Conservation (phyloP, 2,113 vertebrate genomes). For the Peromyscus maniculatus region DNA sequence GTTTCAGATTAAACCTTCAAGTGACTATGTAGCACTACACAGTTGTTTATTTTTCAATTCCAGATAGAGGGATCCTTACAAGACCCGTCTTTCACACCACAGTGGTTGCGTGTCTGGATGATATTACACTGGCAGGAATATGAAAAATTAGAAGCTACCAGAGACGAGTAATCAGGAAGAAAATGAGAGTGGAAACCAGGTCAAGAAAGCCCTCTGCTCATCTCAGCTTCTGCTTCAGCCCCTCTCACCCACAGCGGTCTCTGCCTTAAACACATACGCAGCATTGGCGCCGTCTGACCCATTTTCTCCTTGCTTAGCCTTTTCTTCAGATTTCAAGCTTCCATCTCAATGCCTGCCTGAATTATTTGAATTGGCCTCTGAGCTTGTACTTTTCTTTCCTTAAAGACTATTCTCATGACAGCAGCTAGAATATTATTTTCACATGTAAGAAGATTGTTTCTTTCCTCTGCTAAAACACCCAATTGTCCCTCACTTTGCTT, state of each 20-base stretch:
- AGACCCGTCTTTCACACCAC: neutral
- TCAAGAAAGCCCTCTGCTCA: neutral
- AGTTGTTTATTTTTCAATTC: neutral
- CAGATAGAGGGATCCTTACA: neutral
- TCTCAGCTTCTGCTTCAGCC: neutral
- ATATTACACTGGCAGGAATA: neutral
- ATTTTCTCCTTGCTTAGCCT: neutral
- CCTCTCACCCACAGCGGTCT: neutral
- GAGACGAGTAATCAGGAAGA: neutral
- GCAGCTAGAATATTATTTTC: neutral
- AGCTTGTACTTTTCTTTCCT: neutral
- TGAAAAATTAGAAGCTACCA: constrained; percentile 27
- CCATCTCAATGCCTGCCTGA: neutral
- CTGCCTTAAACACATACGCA: neutral
- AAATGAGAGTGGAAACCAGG: neutral
- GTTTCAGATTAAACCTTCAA: neutral
- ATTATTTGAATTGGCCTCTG: neutral
- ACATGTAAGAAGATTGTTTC: neutral
- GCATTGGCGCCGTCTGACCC: neutral
- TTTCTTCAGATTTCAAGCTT: neutral
- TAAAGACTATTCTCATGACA: neutral
- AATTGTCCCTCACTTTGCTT: neutral
- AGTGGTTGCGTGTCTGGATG: neutral
- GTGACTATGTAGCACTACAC: neutral
- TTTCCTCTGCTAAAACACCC: neutral